These are phyloP conservation scores for Myopa testacea DNA, from an alignment of 2,888 invertebrate genomes.

Conservation along the genomic window DNA sequence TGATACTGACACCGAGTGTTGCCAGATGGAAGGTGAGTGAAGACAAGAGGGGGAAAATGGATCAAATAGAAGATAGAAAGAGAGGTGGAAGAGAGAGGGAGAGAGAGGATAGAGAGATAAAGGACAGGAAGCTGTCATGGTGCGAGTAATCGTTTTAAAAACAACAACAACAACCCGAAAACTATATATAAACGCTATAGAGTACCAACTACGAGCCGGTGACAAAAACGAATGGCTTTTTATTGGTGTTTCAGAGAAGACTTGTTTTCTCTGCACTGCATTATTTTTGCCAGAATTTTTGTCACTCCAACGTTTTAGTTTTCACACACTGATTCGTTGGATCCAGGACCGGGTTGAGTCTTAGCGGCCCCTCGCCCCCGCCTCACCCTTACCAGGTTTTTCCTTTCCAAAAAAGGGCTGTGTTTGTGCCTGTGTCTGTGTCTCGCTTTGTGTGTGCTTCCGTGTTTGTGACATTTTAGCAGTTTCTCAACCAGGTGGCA, in stretches of 20 bases:
- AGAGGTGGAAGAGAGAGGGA: too few species aligned
- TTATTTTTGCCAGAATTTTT: constrained; percentile 19
- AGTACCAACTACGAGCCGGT: background rate
- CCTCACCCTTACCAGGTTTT: too few species aligned
- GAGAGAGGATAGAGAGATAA: too few species aligned
- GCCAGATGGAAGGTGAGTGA: background rate
- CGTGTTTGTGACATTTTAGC: constrained; percentile 17
- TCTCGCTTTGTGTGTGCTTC: background rate
- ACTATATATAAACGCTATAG: background rate
- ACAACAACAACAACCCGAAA: background rate
- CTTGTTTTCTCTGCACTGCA: background rate
- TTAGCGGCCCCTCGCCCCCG: background rate
- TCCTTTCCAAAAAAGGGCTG: too few species aligned
- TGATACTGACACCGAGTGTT: constrained; percentile 13
- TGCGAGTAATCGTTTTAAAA: background rate
- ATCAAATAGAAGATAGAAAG: background rate
- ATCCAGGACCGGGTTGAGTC: background rate
- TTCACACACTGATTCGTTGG: background rate
- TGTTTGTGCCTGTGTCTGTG: background rate
- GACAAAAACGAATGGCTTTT: constrained; percentile 37
- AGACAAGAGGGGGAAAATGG: too few species aligned
- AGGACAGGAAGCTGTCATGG: background rate
- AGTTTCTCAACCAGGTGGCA: constrained; percentile 43
- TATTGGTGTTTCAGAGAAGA: constrained; percentile 16
- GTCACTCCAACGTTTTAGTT: background rate